A percentile compares a stretch with the other conserved stretches of the same genome.
These are phyloP conservation scores for Dissostichus mawsoni DNA, from an alignment of 2,113 vertebrate genomes.

Conservation along the genomic window DNA sequence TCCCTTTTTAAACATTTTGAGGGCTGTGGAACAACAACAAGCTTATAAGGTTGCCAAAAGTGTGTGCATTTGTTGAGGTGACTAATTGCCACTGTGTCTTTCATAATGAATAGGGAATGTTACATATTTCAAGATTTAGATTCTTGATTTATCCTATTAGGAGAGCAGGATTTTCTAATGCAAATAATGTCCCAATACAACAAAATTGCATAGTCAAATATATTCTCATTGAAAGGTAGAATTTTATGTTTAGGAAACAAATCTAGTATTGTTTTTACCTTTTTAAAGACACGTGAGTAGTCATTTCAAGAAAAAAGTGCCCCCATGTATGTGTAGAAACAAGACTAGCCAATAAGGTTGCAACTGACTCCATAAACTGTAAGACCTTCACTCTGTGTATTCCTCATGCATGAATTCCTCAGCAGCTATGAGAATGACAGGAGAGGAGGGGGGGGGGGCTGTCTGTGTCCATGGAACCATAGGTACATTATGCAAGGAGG, in stretches of 20 bases:
- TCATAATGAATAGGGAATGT: neutral
- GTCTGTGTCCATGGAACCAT: neutral
- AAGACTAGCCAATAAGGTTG: neutral
- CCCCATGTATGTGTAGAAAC: neutral
- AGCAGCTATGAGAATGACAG: neutral
- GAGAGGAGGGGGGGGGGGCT: neutral
- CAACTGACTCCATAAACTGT: neutral
- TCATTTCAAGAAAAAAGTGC: neutral
- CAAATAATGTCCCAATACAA: too few relatives aligned
- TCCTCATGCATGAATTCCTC: slow-evolving; percentile 2
- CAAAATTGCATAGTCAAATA: too few relatives aligned
- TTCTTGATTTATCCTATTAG: neutral
- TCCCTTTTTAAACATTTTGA: slow-evolving; percentile 44
- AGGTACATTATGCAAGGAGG: neutral
- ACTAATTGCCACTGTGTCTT: slow-evolving; percentile 7
- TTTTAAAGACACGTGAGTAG: too few relatives aligned
- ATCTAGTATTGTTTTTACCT: too few relatives aligned
- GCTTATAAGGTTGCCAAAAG: slow-evolving; percentile 61
- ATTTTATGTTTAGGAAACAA: too few relatives aligned
- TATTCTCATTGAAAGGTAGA: too few relatives aligned
- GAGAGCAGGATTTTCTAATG: too few relatives aligned
- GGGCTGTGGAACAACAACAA: slow-evolving; percentile 55
- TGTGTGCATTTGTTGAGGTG: slow-evolving; percentile 39
- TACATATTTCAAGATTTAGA: neutral
- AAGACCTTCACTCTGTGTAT: neutral